These are phyloP conservation scores for Tympanoctomys barrerae DNA, from an alignment of 2,797 vertebrate genomes.

Conservation along the genomic window DNA sequence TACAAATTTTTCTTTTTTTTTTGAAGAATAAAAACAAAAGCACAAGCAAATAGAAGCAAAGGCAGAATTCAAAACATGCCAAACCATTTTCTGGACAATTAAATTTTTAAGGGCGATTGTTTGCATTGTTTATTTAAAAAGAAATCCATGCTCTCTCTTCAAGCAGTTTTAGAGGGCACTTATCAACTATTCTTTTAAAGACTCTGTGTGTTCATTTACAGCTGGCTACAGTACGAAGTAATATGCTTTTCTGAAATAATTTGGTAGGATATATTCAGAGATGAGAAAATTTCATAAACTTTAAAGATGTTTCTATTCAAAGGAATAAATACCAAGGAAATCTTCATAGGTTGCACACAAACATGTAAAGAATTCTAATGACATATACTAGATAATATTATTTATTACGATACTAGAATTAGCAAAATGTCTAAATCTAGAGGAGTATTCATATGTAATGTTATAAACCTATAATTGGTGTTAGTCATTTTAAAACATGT, in stretches of 20 bases:
- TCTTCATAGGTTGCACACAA: constrained; percentile 5
- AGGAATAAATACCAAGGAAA: constrained; percentile 2
- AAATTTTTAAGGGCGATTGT: background rate
- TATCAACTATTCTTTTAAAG: background rate
- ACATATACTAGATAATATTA: background rate
- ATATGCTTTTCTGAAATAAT: background rate
- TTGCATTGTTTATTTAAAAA: background rate
- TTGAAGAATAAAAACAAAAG: too few species aligned
- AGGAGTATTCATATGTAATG: constrained; percentile 22
- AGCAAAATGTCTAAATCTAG: background rate
- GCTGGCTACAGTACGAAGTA: background rate
- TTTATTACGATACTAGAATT: background rate
- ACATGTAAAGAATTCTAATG: constrained; percentile 16
- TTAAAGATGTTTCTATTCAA: constrained; percentile 37
- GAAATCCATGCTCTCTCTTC: constrained; percentile 30
- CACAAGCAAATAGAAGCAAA: too few species aligned
- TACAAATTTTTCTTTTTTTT: too few species aligned
- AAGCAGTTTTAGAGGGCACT: background rate
- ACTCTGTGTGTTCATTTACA: background rate
- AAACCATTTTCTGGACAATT: constrained; percentile 2
- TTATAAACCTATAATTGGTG: background rate
- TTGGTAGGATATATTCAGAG: constrained; percentile 10
- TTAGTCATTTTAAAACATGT: constrained; percentile 21
- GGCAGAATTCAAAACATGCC: background rate
- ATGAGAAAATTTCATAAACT: background rate